Evolutionary conservation across 2,888 invertebrate species (phyloP), one percentile per base, ranked within the genome.

Genomic region (Polydrusus pterygomalis): DNA sequence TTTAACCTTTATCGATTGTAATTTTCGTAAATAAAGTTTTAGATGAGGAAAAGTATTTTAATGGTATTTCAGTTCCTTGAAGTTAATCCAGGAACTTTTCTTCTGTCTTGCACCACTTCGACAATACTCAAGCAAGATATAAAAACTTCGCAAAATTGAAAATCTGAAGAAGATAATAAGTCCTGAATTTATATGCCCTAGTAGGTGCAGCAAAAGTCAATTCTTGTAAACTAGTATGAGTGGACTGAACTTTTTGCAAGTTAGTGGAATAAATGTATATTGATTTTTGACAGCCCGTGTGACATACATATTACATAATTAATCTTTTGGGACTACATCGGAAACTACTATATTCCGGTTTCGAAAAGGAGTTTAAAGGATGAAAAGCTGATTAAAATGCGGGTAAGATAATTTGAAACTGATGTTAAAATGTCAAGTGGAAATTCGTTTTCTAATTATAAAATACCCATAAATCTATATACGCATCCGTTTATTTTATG

Each of bases 241-340:
- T n/a, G n/a, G n/a, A n/a, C n/a, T n/a, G n/a, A n/a, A n/a, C n/a
- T n/a, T n/a, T n/a, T n/a, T n/a, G 25, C 25, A 25, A 25, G 2
- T 3, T 3, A 8, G 34, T 34, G 34, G 1, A 3, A 3, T 34
- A 34, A 34, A 8, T 2, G 10, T 10, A 3, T 34, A 9, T 69
- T 45, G 69, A 40, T 40, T 69, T 56, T 25, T 11, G 3, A 40
- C 2, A 7, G 7, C 34, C 10, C 7, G 47, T 34, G 47, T 70
- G 15, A 60, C 40, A 60, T 60, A 70, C n/a, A n/a, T n/a, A n/a
- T n/a, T n/a, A n/a, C n/a, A n/a, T n/a, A 60, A 60, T 60, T 20
- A 60, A 47, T 60, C 58, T 60, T 60, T 20, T 45, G 43, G 60
- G 70, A 70, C 45, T 70, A 70, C 70, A 60, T 60, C 70, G 25